Evolutionary conservation across 2,888 invertebrate species (phyloP).

Genomic region (Pachymerium ferrugineum): DNA sequence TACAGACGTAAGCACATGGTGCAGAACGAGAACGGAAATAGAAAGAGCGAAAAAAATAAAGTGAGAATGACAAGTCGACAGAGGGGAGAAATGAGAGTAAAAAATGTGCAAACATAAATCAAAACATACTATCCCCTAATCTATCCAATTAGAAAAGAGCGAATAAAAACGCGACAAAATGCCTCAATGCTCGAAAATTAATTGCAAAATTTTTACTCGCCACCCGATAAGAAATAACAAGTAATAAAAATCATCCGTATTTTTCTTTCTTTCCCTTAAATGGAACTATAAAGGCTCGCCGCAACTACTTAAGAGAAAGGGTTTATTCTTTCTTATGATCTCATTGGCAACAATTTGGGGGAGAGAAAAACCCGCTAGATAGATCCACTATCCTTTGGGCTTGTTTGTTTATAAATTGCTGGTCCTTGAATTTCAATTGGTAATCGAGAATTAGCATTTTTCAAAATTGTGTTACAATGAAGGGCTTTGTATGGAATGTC

Average conservation of each 20-base stretch:
- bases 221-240: not conserved
- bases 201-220: not conserved
- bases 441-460: too few species aligned
- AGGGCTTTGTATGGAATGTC: too few species aligned
- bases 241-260: not conserved
- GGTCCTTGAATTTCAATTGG: too few species aligned
- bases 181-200: not conserved
- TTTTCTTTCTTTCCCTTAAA: not conserved
- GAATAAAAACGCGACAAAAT: constrained; percentile 4
- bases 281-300: not conserved
- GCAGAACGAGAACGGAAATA: constrained; percentile 21
- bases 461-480: too few species aligned
- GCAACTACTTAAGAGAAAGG: not conserved
- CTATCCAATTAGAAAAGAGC: constrained; percentile 2
- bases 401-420: too few species aligned
- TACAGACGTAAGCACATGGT: constrained; percentile 6
- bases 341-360: too few species aligned
- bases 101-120: constrained; percentile 9
- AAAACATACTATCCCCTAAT: constrained; percentile 5
- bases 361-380: too few species aligned
- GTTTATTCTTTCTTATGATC: not conserved
- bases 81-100: constrained; percentile 6
- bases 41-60: constrained; percentile 6
- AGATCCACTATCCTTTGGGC: too few species aligned
- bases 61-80: constrained; percentile 18